A percentile compares a stretch with the other conserved stretches of the same genome.
Conservation (phyloP, 2,888 invertebrate genomes). For the Lamellibrachia columna region DNA sequence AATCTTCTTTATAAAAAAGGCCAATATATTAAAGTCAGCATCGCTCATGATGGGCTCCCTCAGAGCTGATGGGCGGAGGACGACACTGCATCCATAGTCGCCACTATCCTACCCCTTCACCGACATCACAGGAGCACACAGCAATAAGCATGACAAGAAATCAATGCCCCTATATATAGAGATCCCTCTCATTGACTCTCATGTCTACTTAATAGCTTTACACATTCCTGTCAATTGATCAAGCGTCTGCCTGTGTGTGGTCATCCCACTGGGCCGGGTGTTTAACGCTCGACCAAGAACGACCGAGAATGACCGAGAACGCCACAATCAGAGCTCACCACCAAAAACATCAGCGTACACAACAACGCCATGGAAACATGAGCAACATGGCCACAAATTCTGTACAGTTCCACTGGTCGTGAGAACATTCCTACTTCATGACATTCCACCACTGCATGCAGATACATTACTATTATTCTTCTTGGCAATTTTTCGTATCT, state of each 20-base stretch:
- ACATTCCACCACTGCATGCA: neutral
- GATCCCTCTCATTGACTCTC: neutral
- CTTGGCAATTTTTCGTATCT: no score
- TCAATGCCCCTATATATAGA: slow-evolving; percentile 5
- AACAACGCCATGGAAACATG: neutral
- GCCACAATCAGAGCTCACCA: neutral
- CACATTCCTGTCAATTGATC: slow-evolving; percentile 11
- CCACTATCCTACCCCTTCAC: neutral
- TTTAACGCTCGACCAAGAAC: slow-evolving; percentile 16
- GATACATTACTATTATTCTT: neutral
- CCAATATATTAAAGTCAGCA: neutral
- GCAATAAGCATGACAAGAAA: slow-evolving; percentile 7
- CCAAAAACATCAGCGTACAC: neutral
- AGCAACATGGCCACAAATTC: neutral
- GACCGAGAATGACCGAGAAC: neutral
- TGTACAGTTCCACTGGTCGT: neutral
- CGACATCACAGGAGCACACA: neutral
- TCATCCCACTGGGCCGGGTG: neutral
- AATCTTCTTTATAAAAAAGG: neutral
- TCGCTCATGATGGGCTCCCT: neutral
- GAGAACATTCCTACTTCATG: neutral
- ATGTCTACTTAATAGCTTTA: neutral
- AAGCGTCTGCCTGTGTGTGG: neutral
- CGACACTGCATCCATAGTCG: neutral
- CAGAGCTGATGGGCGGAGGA: neutral